phyloP scores from a whole-genome alignment of 2,797 vertebrate species.

The Eupleurogrammus muticus region DNA sequence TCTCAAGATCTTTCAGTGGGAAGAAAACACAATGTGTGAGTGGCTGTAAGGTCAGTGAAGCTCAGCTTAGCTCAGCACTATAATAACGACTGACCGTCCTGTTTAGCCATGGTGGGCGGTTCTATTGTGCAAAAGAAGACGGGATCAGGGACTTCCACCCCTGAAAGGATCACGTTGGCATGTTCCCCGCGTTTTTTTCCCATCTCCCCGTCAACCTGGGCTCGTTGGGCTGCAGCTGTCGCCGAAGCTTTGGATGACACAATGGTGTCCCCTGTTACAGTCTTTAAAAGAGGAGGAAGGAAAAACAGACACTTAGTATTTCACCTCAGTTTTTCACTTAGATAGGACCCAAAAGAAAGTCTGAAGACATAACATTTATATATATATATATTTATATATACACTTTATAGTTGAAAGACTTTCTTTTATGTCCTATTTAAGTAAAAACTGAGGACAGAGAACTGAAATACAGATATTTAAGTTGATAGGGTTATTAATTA shows the following conservation, averaged over 20 bases:
- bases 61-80: background rate
- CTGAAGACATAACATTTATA: too few species aligned
- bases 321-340: too few species aligned
- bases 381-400: too few species aligned
- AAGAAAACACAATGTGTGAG: background rate
- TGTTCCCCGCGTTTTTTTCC: slow-evolving; percentile 38
- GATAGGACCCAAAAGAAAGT: too few species aligned
- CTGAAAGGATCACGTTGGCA: slow-evolving; percentile 86
- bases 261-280: slow-evolving; percentile 95
- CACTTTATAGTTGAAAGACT: too few species aligned
- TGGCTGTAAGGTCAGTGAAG: background rate
- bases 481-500: too few species aligned
- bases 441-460: too few species aligned
- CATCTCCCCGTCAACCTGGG: slow-evolving; percentile 60
- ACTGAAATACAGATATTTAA: too few species aligned
- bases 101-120: slow-evolving; percentile 91
- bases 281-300: slow-evolving; percentile 81
- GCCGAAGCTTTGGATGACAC: slow-evolving; percentile 93
- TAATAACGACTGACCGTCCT: slow-evolving; percentile 84
- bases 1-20: slow-evolving; percentile 89
- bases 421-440: too few species aligned
- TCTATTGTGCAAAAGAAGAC: slow-evolving; percentile 99
- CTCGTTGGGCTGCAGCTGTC: slow-evolving; percentile 83
- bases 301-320: too few species aligned
- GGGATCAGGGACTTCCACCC: slow-evolving; percentile 94